These are phyloP conservation scores for Acrocephalus arundinaceus DNA, from an alignment of 2,113 vertebrate species.

Conservation along the genomic window DNA sequence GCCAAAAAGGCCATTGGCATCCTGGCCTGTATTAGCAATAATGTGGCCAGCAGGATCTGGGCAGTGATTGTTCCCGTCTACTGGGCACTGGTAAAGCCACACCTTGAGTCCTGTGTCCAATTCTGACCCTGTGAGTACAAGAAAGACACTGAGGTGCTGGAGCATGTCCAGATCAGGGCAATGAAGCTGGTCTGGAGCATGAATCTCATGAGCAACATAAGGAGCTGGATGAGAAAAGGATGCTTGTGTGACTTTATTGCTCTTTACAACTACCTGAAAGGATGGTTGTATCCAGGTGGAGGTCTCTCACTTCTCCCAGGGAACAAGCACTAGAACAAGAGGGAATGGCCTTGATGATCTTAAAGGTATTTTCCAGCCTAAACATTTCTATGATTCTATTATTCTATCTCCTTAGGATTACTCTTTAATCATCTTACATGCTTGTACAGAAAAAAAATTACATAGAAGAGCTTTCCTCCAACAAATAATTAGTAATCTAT, in stretches of 20 bases:
- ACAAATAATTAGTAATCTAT: background rate
- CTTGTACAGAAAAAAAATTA: background rate
- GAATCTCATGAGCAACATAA: background rate
- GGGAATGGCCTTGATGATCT: background rate
- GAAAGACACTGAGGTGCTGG: background rate
- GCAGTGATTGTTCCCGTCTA: background rate
- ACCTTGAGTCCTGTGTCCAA: background rate
- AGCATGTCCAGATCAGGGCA: background rate
- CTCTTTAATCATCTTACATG: background rate
- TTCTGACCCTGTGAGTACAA: background rate
- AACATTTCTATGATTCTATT: background rate
- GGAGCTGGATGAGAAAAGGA: background rate
- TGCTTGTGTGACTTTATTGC: background rate
- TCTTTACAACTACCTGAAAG: background rate
- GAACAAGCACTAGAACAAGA: background rate
- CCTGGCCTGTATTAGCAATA: background rate
- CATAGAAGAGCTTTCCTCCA: background rate
- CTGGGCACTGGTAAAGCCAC: accelerated
- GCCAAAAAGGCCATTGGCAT: background rate
- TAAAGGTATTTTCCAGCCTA: background rate
- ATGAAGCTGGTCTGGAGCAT: background rate
- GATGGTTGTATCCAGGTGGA: background rate
- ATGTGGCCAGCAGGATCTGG: background rate
- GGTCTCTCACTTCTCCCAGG: background rate
- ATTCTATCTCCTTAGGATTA: background rate